Percentiles rank a stretch among this genome's conserved stretches.
These are phyloP conservation scores for Melanargia galathea DNA, from an alignment of 2,888 invertebrate species.

Conservation along the genomic window DNA sequence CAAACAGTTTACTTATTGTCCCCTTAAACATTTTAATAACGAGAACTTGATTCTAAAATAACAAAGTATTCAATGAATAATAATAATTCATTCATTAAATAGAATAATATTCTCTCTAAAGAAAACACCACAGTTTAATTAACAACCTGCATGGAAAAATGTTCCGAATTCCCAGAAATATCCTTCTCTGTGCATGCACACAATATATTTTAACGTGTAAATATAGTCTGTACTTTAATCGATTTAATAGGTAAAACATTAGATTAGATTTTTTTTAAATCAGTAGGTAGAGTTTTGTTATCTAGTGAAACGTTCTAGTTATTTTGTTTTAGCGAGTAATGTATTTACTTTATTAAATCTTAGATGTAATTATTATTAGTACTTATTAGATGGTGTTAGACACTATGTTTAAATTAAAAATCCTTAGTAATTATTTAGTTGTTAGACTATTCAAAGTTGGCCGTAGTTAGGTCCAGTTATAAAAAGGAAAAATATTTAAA, in stretches of 20 bases:
- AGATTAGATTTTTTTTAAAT: conserved; percentile 36
- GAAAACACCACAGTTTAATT: conserved; percentile 14
- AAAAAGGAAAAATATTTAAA: not conserved
- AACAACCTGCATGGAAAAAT: conserved; percentile 33
- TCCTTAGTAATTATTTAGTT: not conserved
- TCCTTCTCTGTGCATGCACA: conserved; percentile 35
- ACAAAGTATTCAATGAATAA: not conserved
- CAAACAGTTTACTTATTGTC: conserved; percentile 1
- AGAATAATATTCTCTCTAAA: conserved; percentile 9
- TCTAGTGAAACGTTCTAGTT: conserved; percentile 22
- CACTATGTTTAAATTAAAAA: conserved; percentile 8
- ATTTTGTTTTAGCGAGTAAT: conserved; percentile 17
- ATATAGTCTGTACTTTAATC: conserved; percentile 22
- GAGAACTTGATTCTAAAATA: not conserved
- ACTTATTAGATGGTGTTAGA: conserved; percentile 17
- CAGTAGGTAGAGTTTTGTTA: conserved; percentile 31
- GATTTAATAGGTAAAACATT: conserved; percentile 19
- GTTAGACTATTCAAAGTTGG: not conserved
- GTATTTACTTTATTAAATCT: conserved; percentile 1
- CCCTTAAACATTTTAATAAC: conserved; percentile 5
- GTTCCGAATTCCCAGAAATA: conserved; percentile 33
- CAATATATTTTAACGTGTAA: conserved; percentile 32
- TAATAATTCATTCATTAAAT: not conserved
- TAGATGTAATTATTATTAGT: conserved; percentile 19
- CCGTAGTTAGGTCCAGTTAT: not conserved